A percentile compares a stretch with the other conserved stretches of the same genome.
Conservation (phyloP, 2,113 vertebrate species). For the Oxyruncus cristatus region DNA sequence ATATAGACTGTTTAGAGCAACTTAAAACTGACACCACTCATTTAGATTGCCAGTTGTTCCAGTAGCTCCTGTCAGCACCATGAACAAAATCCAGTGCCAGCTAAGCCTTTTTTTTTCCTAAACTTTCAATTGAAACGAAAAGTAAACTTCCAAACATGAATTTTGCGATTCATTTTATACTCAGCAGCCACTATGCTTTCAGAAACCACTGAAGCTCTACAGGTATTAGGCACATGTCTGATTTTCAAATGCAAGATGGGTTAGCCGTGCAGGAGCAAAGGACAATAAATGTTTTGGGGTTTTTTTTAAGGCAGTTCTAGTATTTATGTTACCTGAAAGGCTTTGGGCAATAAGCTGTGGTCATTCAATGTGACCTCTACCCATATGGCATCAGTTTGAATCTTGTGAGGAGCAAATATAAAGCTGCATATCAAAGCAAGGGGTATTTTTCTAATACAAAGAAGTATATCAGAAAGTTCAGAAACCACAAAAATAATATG, state of each 20-base stretch:
- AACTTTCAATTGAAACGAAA: background rate
- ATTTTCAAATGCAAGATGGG: background rate
- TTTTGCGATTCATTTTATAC: background rate
- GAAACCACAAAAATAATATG: background rate
- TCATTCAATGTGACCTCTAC: slow-evolving; percentile 12
- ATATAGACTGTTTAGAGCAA: background rate
- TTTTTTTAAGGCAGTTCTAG: background rate
- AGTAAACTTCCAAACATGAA: background rate
- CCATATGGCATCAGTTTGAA: slow-evolving; percentile 44
- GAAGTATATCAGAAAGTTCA: background rate
- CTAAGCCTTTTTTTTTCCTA: background rate
- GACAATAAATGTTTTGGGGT: background rate
- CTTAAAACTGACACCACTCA: background rate
- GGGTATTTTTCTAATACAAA: background rate
- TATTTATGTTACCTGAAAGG: background rate
- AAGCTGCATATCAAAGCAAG: background rate
- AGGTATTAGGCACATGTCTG: background rate
- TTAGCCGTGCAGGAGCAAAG: background rate
- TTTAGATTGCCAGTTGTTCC: background rate
- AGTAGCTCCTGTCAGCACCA: background rate
- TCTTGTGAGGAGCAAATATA: slow-evolving; percentile 14
- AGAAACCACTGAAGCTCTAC: background rate
- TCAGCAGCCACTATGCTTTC: background rate
- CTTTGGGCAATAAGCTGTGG: background rate
- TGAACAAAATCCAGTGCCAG: background rate